Evolutionary conservation across 2,113 vertebrate genomes (phyloP), one percentile per base, ranked within the genome.

Genomic region (Brachyhypopomus gauderio): DNA sequence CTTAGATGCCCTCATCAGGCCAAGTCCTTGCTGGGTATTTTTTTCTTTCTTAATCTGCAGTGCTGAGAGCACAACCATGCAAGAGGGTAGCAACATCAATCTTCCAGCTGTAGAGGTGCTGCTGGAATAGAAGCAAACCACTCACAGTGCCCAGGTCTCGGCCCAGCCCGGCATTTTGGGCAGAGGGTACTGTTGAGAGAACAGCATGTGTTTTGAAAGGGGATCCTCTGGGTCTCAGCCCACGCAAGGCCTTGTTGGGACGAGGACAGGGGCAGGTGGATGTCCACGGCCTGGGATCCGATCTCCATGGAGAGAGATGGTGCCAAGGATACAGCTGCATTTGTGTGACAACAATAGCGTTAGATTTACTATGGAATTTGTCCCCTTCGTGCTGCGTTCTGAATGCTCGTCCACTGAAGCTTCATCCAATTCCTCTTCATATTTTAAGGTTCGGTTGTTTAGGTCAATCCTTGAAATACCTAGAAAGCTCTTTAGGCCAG

Each of bases 181-280:
- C 52, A 52, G 36, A 16, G 45, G 60, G 71, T 75, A 30, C 67
- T 75, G 22, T 77, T n/a, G 22, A 78, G 72, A 36, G 76, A 82
- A 58, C 58, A 69, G 69, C 27, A 5, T 34, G 48, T 12, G 45
- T 71, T 63, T 17, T 56, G 23, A 62, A 20, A 59, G n/a, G 38
- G 59, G 71, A 84, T 52, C 71, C 79, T 72, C 25, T 66, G 27
- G 67, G 22, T 22, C 34, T 67, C 8, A 17, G 36, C 71, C 80
- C 83, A 84, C 74, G 60, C 60, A 45, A 74, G 79, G 77, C 79
- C 82, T 86, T 83, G 84, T 67, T 55, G 64, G 77, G 59, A 64
- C 64, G 67, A 17, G 52, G 66, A 27, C 71, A 36, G 30, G 41
- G 41, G 66, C 36, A 38, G 66, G 8, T 19, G 55, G n/a, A 76